Conservation (phyloP, 2,113 vertebrate species). For the Maccullochella peelii region DNA sequence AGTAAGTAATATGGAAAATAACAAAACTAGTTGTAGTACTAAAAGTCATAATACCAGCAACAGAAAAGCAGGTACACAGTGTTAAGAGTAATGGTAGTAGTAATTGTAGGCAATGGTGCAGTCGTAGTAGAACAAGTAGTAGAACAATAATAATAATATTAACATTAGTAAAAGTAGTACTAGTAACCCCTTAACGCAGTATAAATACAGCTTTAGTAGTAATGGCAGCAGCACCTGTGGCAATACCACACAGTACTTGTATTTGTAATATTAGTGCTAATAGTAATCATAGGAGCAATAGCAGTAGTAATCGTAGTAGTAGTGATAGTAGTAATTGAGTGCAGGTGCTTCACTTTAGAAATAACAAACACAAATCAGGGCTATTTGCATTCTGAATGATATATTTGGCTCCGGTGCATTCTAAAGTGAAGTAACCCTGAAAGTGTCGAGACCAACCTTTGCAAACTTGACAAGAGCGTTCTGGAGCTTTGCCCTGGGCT, state of each 20-base stretch:
- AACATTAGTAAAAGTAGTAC: background rate
- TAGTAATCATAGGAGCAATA: background rate
- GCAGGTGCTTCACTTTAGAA: background rate
- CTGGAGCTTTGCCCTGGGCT: conserved; percentile 6
- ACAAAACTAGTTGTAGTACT: background rate
- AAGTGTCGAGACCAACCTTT: conserved; percentile 4
- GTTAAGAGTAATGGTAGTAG: background rate
- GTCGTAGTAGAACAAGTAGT: background rate
- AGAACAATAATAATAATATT: background rate
- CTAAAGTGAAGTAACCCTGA: conserved; percentile 4
- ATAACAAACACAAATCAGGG: conserved; percentile 16
- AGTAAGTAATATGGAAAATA: background rate
- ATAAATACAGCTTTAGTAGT: background rate
- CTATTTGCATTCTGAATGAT: background rate
- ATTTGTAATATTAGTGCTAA: background rate
- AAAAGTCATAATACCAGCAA: background rate
- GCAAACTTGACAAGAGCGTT: background rate
- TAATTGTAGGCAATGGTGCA: background rate
- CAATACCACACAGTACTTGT: background rate
- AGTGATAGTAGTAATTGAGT: background rate
- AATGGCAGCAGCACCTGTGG: background rate
- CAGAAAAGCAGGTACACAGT: background rate
- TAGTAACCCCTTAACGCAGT: background rate
- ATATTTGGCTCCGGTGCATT: background rate
- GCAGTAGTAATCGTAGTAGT: background rate